Evolutionary conservation across 2,888 invertebrate genomes (phyloP).

Genomic region (Platynereis dumerilii): DNA sequence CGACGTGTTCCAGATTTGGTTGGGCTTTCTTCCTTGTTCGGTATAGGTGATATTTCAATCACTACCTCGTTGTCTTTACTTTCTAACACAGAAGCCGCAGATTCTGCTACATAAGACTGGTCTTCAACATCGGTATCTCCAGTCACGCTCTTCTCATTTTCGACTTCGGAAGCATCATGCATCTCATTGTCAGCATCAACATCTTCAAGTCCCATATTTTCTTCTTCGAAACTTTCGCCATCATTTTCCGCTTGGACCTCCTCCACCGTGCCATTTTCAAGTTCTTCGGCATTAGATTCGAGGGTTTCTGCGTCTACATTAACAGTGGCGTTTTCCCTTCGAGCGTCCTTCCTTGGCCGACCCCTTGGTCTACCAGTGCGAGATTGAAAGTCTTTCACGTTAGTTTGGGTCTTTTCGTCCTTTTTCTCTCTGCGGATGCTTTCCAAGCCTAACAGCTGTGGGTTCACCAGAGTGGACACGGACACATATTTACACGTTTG

Average conservation of each 20-base stretch:
- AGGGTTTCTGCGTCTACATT: too few species aligned
- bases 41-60: too few species aligned
- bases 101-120: too few species aligned
- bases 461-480: constrained; percentile 22
- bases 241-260: too few species aligned
- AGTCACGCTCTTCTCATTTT: too few species aligned
- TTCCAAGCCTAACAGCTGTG: constrained; percentile 19
- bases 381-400: constrained; percentile 11
- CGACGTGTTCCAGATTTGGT: too few species aligned
- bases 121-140: too few species aligned
- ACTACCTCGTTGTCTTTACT: too few species aligned
- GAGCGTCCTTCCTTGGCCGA: not conserved
- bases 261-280: not conserved
- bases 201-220: not conserved
- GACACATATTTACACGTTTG: constrained; percentile 20
- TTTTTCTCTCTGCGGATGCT: constrained; percentile 3
- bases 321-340: not conserved
- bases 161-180: too few species aligned
- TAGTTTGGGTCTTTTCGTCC: constrained; percentile 19
- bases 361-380: not conserved
- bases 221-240: not conserved
- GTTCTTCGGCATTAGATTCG: not conserved
- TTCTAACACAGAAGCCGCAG: too few species aligned
- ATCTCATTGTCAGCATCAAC: too few species aligned
- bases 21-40: too few species aligned